Evolutionary conservation across 2,113 vertebrate species (phyloP), one percentile per base, ranked within the genome.

Genomic region (Pseudopodoces humilis): DNA sequence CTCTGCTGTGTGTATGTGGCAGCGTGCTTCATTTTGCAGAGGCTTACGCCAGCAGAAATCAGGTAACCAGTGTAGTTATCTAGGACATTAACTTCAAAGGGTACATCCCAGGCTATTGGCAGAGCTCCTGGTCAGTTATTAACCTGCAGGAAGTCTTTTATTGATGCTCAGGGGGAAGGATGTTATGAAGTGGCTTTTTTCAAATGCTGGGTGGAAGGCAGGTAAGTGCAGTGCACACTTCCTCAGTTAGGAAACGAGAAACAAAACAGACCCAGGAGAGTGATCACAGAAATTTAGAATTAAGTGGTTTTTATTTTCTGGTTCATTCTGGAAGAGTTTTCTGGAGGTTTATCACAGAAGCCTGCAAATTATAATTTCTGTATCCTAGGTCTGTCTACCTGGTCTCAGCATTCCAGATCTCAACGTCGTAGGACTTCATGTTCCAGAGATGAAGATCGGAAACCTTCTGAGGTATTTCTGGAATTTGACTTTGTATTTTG

Each of bases 341-440:
- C 41, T 71, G 62, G 68, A 72, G 58, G 22, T 86, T 82, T 78
- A 30, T 75, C 21, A 39, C 18, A 47, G 87, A 59, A 64, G 49
- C 43, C 60, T 65, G 64, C 88, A 92, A 47, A 56, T 80, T 21
- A 82, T 41, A 4, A 6, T 95, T 41, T 97, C 92, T 97, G 56
- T 98, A 6, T 97, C 84, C 14, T 97, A 99, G 99, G 99, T 98
- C 98, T 98, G 72, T 99, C 99, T 21, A 98, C 99, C 20, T 99
- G 99, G 99, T 99, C 99, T 33, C 99, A 99, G 95, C 98, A 99
- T 91, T 99, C 99, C 87, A 98, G 97, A 35, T 98, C 99, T 27
- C 98, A 98, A 65, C 98, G 96, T 64, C 98, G 97, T 87, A 98
- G 98, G 87, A 98, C 94, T 67, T 97, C 97, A 0, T 98, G 98